Evolutionary conservation across 2,113 vertebrate genomes (phyloP).

Genomic region (Campylomormyrus tamandua): DNA sequence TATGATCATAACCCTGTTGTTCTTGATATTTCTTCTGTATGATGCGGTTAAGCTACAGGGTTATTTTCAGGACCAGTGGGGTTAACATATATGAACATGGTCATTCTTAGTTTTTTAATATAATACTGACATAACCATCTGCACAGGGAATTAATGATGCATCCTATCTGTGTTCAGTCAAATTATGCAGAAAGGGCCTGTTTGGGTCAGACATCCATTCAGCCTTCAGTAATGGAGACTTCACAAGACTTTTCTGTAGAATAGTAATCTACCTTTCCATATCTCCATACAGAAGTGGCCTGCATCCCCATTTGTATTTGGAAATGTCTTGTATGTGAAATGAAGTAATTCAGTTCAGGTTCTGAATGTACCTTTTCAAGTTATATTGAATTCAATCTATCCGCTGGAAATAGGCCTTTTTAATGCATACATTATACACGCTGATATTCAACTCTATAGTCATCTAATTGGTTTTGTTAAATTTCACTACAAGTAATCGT

Average conservation of each 20-base stretch:
- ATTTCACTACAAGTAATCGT: neutral
- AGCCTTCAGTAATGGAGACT: conserved; percentile 36
- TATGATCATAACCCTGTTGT: conserved; percentile 47
- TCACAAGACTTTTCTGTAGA: conserved; percentile 42
- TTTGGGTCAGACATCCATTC: conserved; percentile 53
- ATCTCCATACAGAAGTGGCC: conserved; percentile 57
- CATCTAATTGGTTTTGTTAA: neutral
- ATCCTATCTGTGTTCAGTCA: conserved; percentile 66
- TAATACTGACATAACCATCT: neutral
- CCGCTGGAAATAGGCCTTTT: neutral
- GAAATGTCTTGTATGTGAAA: conserved; percentile 75
- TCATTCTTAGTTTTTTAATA: neutral
- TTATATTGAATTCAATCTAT: neutral
- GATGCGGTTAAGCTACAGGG: conserved; percentile 35
- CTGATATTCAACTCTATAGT: neutral
- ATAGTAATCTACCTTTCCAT: conserved; percentile 23
- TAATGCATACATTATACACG: neutral
- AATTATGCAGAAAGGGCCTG: conserved; percentile 53
- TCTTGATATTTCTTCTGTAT: conserved; percentile 58
- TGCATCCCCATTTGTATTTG: conserved; percentile 78
- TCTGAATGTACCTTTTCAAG: conserved; percentile 42
- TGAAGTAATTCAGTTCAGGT: conserved; percentile 73
- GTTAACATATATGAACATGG: neutral
- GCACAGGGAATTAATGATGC: neutral
- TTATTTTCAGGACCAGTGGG: conserved; percentile 30